Conservation (phyloP, 1,140 invertebrate species). For the Magallana angulata region DNA sequence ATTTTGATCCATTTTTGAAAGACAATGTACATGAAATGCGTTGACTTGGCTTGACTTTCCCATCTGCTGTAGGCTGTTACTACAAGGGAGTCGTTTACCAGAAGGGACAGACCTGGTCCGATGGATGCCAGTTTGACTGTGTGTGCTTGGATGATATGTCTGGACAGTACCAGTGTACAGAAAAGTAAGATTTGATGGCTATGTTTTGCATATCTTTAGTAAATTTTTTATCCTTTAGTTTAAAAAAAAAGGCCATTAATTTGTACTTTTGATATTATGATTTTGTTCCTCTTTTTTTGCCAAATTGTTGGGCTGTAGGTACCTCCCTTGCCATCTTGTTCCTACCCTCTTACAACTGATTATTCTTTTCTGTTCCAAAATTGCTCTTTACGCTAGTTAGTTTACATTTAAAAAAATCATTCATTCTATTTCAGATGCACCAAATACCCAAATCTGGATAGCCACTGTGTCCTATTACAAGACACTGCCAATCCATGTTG, state of each 20-base stretch:
- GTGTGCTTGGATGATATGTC: slow-evolving; percentile 64
- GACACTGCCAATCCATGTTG: slow-evolving; percentile 69
- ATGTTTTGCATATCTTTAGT: background rate
- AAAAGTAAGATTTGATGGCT: slow-evolving; percentile 53
- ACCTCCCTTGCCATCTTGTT: too few species aligned
- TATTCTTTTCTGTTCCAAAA: too few species aligned
- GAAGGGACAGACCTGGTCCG: slow-evolving; percentile 65
- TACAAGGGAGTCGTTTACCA: slow-evolving; percentile 64
- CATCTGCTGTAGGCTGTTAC: slow-evolving; percentile 62
- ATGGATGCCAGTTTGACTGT: slow-evolving; percentile 65
- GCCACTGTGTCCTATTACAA: slow-evolving; percentile 66
- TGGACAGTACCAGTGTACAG: slow-evolving; percentile 66
- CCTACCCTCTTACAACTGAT: too few species aligned
- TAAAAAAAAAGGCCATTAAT: background rate
- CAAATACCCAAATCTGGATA: slow-evolving; percentile 63
- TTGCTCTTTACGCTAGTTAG: too few species aligned
- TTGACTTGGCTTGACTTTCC: too few species aligned
- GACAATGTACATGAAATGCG: too few species aligned
- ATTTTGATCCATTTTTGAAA: too few species aligned
- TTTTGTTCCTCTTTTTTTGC: background rate
- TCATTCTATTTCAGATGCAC: slow-evolving; percentile 55
- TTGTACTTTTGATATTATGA: background rate
- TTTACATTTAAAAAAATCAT: background rate
- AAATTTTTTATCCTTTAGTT: background rate
- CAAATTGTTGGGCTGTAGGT: too few species aligned